These are phyloP conservation scores for Rotaria macrura DNA, from an alignment of 2,888 invertebrate species.

Conservation along the genomic window DNA sequence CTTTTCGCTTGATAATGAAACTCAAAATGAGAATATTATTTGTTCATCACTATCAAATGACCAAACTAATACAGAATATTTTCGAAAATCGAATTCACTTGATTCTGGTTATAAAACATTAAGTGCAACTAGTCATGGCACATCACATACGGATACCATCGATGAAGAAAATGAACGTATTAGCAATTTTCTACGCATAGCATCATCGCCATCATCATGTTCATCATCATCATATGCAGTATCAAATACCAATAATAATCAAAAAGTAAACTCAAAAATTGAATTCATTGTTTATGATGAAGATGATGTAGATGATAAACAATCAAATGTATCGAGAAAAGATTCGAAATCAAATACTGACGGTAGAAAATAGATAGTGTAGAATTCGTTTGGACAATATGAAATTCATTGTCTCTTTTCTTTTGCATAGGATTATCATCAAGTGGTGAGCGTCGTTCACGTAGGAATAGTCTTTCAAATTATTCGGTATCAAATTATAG, in stretches of 20 bases:
- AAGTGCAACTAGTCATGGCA: neutral
- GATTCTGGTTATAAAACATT: conserved; percentile 16
- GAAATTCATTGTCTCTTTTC: neutral
- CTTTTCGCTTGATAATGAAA: neutral
- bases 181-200: neutral
- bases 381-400: neutral
- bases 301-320: neutral
- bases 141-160: neutral
- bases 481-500: conserved; percentile 15
- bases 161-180: conserved; percentile 5
- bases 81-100: conserved; percentile 7
- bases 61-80: neutral
- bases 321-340: neutral
- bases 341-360: neutral
- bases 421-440: neutral
- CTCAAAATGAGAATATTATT: neutral
- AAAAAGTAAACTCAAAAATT: neutral
- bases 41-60: neutral
- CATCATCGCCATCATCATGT: conserved; percentile 6
- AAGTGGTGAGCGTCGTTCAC: neutral
- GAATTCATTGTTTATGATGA: conserved; percentile 12
- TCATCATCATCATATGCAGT: neutral
- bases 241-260: neutral
- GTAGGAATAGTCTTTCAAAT: neutral
- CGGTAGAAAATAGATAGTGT: neutral